Base-by-base conservation (phyloP, 2,888 invertebrate genomes). In the Anoncus sp. region DNA sequence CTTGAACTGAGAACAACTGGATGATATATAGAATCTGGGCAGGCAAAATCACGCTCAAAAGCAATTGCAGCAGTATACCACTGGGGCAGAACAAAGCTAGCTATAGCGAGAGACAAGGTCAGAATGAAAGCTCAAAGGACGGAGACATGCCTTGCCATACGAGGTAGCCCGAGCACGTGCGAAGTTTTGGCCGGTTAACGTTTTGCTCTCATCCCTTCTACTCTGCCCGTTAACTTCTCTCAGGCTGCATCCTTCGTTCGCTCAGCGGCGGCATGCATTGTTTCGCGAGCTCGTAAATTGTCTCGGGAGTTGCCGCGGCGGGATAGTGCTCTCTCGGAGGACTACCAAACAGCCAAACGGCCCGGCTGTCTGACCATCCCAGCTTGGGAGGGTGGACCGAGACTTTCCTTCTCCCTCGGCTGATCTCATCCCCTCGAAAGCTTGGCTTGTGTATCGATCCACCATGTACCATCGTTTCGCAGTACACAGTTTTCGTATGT, bases 281-380 rank as follows among this genome's bases (percentile, higher is more conserved):
- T 87, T 88, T 87, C 86, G 83, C 83, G 76, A 80, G 80, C 80
- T 85, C 85, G 86, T 87, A 87, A 87, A 87, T 87, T 85, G 88
- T 88, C 88, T 84, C 85, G 83, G 81, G 82, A 81, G 78, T 82
- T 80, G 82, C 82, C 81, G 81, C 71, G 80, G 59, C 47, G 65
- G 74, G 59, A 74, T 74, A 70, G 70, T 60, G 66, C 47, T 55
- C 65, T 60, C 40, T 51, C 40, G 20, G 38, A 65, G 24, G 18
- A 70, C 70, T 62, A 59, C 18, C 59, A 51, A 60, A 66, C 60
- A 59, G 45, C 77, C 77, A 51, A 72, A 65, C 65, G 60, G 66
- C 27, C 40, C 49, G 63, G 63, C 65, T 73, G 63, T 51, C 70
- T 74, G 45, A 59, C 63, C 69, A 57, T 35, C 57, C 51, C 57